Conservation (phyloP, 2,113 vertebrate species). For the Oncorhynchus kisutch region DNA sequence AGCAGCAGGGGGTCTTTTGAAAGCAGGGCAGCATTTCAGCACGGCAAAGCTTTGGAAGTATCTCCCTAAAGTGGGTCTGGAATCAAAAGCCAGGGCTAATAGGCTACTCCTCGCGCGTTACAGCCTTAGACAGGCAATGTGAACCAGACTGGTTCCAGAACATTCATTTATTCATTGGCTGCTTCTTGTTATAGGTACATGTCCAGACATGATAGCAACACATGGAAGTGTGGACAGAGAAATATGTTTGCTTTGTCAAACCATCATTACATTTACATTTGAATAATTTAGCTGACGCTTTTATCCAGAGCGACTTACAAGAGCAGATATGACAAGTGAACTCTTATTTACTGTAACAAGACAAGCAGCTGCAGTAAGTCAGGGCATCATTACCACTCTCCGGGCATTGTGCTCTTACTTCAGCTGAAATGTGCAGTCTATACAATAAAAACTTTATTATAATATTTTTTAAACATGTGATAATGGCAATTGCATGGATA, state of each 20-base stretch:
- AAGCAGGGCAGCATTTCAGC: constrained; percentile 83
- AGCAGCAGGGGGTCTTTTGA: constrained; percentile 94
- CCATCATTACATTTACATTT: constrained; percentile 32
- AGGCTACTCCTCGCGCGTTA: constrained; percentile 84
- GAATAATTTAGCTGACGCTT: not conserved
- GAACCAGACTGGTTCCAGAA: constrained; percentile 77
- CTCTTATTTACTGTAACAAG: not conserved
- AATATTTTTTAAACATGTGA: too few species aligned
- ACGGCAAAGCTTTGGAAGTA: constrained; percentile 90
- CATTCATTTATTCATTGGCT: constrained; percentile 70
- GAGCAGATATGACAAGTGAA: not conserved
- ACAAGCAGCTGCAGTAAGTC: not conserved
- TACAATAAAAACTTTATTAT: too few species aligned
- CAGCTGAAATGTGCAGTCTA: not conserved
- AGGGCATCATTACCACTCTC: not conserved
- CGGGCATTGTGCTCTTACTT: not conserved
- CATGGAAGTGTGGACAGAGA: constrained; percentile 71
- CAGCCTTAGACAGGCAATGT: constrained; percentile 70
- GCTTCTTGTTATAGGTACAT: constrained; percentile 77
- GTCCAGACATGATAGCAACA: constrained; percentile 76
- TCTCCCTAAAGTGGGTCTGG: constrained; percentile 86
- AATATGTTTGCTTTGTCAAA: constrained; percentile 35
- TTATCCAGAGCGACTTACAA: too few species aligned
- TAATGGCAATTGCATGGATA: too few species aligned
- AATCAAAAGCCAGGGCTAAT: constrained; percentile 92